Conservation (phyloP, 2,113 vertebrate genomes). For the Rhynchopsitta pachyrhyncha region DNA sequence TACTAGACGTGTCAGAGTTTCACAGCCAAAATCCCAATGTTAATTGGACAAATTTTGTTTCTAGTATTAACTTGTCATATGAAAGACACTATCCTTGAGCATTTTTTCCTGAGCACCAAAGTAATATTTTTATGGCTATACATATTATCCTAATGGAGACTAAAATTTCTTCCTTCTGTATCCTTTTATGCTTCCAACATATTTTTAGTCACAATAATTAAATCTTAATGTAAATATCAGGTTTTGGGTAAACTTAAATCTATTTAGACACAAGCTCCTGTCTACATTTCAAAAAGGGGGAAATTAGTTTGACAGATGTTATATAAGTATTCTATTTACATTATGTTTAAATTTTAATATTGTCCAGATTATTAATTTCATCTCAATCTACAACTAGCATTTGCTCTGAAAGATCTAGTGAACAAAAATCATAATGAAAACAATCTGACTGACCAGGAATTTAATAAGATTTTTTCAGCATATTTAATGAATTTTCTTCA, state of each 20-base stretch:
- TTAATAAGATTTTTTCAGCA: neutral
- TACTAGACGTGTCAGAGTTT: neutral
- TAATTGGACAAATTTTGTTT: neutral
- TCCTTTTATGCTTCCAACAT: neutral
- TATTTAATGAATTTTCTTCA: neutral
- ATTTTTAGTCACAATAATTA: neutral
- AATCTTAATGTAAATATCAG: neutral
- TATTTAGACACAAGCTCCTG: neutral
- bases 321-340: neutral
- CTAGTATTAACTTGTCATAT: neutral
- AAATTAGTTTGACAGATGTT: neutral
- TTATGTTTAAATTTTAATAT: neutral
- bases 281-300: neutral
- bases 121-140: neutral
- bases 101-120: neutral
- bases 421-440: neutral
- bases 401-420: neutral
- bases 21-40: neutral
- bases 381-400: neutral
- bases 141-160: neutral
- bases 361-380: neutral
- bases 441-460: neutral
- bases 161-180: neutral
- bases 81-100: neutral
- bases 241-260: neutral